These are phyloP conservation scores for Sycophila texana DNA, from an alignment of 2,888 invertebrate genomes.

Conservation along the genomic window DNA sequence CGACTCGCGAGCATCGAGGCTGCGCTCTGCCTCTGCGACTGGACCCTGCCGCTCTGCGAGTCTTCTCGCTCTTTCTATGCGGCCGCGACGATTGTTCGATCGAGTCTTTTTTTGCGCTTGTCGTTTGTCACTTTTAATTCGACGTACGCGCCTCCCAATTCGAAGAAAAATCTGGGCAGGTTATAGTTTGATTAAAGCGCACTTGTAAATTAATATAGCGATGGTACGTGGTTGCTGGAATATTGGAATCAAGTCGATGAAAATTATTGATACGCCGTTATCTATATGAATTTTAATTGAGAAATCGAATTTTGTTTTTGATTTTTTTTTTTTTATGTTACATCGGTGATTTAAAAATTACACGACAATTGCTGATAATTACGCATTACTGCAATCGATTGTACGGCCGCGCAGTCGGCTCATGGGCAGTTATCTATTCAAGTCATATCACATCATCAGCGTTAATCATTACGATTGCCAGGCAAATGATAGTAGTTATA, in stretches of 20 bases:
- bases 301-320: no score
- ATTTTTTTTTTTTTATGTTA: no score
- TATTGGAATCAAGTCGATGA: no score
- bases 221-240: not conserved
- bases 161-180: no score
- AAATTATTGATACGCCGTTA: no score
- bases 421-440: slow-evolving; percentile 42
- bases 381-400: slow-evolving; percentile 36
- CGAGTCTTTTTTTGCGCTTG: not conserved
- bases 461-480: slow-evolving; percentile 48
- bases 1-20: slow-evolving; percentile 26
- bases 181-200: not conserved
- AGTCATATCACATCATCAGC: slow-evolving; percentile 41
- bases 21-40: not conserved
- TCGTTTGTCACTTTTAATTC: not conserved
- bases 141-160: not conserved
- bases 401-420: slow-evolving; percentile 24
- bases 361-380: slow-evolving; percentile 17
- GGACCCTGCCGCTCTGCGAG: not conserved
- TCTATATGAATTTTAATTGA: no score
- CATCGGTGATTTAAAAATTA: slow-evolving; percentile 14
- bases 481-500: slow-evolving; percentile 43
- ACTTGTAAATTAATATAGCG: no score
- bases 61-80: not conserved
- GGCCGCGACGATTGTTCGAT: slow-evolving; percentile 7